phyloP scores from a whole-genome alignment of 2,888 invertebrate genomes.

The Tipula lateralis region DNA sequence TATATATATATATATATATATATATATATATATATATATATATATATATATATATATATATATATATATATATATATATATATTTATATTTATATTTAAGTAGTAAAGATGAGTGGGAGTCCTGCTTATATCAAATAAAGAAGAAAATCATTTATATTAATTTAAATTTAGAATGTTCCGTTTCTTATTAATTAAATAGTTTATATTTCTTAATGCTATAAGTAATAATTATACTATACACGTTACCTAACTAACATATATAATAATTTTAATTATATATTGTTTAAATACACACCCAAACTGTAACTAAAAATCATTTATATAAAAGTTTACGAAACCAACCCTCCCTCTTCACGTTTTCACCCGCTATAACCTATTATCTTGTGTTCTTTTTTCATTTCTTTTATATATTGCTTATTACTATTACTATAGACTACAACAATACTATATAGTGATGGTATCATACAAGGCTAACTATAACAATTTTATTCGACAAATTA shows the following conservation, averaged over 20 bases:
- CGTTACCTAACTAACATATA: background rate
- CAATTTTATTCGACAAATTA: slow-evolving; percentile 14
- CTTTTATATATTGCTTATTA: background rate
- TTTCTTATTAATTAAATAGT: background rate
- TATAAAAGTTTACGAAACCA: background rate
- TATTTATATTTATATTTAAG: too few relatives aligned
- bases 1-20: background rate
- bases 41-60: background rate
- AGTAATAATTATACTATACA: background rate
- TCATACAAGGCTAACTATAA: background rate
- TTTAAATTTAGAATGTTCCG: background rate
- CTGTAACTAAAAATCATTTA: background rate
- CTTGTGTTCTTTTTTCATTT: background rate
- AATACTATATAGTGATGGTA: background rate
- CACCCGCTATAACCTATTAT: slow-evolving; percentile 19
- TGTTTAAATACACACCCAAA: slow-evolving; percentile 19
- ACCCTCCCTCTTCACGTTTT: background rate
- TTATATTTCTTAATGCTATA: background rate
- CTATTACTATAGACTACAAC: background rate
- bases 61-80: background rate
- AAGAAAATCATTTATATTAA: background rate
- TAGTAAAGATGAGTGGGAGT: background rate
- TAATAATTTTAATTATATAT: slow-evolving; percentile 6
- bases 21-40: background rate
- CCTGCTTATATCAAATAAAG: background rate